Conservation (phyloP, 53 echinoderm and acorn worm genomes). For the Henricia sp. region DNA sequence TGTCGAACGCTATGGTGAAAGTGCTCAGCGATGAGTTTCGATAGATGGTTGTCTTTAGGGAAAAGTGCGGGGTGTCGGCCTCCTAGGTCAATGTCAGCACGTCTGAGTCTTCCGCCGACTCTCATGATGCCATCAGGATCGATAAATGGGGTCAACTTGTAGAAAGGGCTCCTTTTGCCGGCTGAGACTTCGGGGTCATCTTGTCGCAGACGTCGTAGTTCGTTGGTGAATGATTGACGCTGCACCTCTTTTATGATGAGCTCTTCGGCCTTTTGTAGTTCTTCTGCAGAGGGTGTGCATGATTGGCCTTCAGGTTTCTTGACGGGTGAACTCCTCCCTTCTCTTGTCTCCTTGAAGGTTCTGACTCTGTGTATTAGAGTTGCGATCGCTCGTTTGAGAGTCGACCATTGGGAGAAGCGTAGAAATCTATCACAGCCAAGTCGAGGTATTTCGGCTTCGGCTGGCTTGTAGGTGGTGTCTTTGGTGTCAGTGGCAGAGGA, state of each 20-base stretch:
- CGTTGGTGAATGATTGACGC: neutral
- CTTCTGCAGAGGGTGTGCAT: no score
- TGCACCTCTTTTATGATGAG: slow-evolving; percentile 10
- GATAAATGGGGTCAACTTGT: slow-evolving; percentile 42
- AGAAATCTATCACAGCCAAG: slow-evolving; percentile 30
- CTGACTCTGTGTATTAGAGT: slow-evolving; percentile 15
- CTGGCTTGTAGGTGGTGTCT: no score
- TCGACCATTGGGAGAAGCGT: slow-evolving; percentile 51
- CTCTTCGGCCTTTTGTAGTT: no score
- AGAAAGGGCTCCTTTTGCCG: slow-evolving; percentile 1
- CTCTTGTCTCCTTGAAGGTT: neutral
- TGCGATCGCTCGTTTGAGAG: slow-evolving; percentile 53
- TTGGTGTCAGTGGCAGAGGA: neutral
- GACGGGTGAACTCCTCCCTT: neutral
- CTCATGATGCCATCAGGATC: slow-evolving; percentile 54
- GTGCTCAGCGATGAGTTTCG: slow-evolving; percentile 34
- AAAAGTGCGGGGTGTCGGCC: slow-evolving; percentile 54
- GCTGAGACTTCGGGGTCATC: no score
- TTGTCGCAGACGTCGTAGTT: neutral
- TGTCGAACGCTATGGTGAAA: slow-evolving; percentile 39
- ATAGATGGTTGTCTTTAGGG: slow-evolving; percentile 55
- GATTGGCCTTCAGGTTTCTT: neutral
- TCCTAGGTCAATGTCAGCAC: slow-evolving; percentile 41
- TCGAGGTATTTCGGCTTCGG: neutral
- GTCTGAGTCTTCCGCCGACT: slow-evolving; percentile 54